Percentiles rank a stretch among this genome's conserved stretches.
These are phyloP conservation scores for Hydra vulgaris DNA, from an alignment of 30 jellyfish, hydroid and myxozoan genomes.

Conservation along the genomic window DNA sequence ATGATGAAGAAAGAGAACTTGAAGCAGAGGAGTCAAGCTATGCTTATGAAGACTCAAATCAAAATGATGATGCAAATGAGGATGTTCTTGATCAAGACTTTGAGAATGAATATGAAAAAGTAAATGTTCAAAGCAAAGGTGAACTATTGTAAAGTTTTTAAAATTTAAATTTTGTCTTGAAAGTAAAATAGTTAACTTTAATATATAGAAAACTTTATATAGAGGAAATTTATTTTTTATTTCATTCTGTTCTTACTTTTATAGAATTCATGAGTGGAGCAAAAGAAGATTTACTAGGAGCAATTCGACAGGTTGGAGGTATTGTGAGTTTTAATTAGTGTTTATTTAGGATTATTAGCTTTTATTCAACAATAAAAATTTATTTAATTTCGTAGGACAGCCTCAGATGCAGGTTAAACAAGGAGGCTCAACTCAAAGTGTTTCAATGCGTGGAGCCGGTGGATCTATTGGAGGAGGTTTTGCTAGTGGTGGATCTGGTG, in stretches of 20 bases:
- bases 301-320: not conserved
- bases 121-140: not conserved
- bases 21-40: slow-evolving; percentile 34
- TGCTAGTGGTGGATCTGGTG: slow-evolving; percentile 1
- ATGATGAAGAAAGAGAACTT: slow-evolving; percentile 24
- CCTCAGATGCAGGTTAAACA: too few species aligned
- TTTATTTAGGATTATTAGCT: too few species aligned
- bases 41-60: slow-evolving; percentile 29
- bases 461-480: not conserved
- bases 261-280: not conserved
- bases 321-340: not conserved
- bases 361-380: too few species aligned
- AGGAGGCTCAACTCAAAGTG: too few species aligned
- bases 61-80: slow-evolving; percentile 19
- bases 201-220: too few species aligned
- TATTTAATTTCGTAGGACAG: too few species aligned
- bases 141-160: not conserved
- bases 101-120: slow-evolving; percentile 10
- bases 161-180: not conserved
- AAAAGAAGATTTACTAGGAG: not conserved
- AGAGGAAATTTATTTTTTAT: too few species aligned
- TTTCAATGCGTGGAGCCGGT: not conserved
- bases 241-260: not conserved
- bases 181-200: not conserved
- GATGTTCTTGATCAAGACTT: slow-evolving; percentile 40